These are phyloP conservation scores for Leptinotarsa tumamoca DNA, from an alignment of 2,888 invertebrate genomes.

Conservation along the genomic window DNA sequence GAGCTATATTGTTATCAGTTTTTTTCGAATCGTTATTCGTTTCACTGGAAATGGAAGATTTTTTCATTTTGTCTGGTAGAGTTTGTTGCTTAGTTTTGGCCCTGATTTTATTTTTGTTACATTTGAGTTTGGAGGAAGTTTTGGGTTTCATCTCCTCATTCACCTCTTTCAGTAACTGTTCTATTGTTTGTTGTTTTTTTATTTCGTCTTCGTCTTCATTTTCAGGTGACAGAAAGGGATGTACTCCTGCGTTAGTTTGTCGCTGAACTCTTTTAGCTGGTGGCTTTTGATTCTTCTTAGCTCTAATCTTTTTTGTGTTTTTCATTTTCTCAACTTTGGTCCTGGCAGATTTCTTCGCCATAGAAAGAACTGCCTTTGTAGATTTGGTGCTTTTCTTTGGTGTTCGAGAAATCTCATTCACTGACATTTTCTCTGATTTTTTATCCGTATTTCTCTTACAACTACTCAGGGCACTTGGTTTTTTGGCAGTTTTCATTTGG, in stretches of 20 bases:
- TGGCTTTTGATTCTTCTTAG: constrained; percentile 17
- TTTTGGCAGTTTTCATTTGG: constrained; percentile 56
- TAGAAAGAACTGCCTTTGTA: constrained; percentile 26
- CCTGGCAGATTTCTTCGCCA: constrained; percentile 27
- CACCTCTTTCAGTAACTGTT: constrained; percentile 37
- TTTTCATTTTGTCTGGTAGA: constrained; percentile 15
- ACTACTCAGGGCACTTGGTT: constrained; percentile 47
- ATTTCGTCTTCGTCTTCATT: constrained; percentile 55
- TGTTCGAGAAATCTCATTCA: constrained; percentile 29
- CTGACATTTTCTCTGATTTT: constrained; percentile 35
- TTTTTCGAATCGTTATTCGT: background rate
- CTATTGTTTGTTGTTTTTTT: constrained; percentile 42
- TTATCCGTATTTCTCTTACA: constrained; percentile 41
- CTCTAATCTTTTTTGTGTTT: constrained; percentile 31
- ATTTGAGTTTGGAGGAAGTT: constrained; percentile 19
- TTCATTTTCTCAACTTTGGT: constrained; percentile 41
- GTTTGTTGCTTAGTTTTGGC: constrained; percentile 26
- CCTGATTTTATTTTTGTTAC: constrained; percentile 29
- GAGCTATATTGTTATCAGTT: background rate
- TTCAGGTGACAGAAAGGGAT: constrained; percentile 49
- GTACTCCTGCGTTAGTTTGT: constrained; percentile 56
- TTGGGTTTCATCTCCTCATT: constrained; percentile 40
- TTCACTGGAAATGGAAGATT: background rate
- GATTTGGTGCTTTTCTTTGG: constrained; percentile 29
- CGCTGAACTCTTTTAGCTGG: constrained; percentile 48